These are phyloP conservation scores for Atherinomorus stipes DNA, from an alignment of 2,113 vertebrate species.

Conservation along the genomic window DNA sequence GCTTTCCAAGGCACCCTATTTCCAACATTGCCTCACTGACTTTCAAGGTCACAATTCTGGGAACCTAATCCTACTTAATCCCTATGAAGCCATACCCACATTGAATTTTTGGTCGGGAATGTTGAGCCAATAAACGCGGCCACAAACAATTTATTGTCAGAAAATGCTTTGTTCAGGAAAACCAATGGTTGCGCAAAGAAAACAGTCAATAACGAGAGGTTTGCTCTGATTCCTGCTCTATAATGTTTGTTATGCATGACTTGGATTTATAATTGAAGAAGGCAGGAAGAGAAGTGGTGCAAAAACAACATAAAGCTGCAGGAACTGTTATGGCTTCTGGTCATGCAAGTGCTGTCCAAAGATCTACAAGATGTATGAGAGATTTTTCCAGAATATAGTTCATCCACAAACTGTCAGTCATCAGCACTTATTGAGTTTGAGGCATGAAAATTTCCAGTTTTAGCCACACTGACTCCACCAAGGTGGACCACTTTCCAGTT, in stretches of 20 bases:
- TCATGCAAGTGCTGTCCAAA: conserved; percentile 31
- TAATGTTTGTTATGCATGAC: conserved; percentile 40
- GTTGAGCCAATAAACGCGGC: conserved; percentile 42
- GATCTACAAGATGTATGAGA: conserved; percentile 1
- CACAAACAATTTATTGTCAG: conserved; percentile 41
- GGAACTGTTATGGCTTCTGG: conserved; percentile 18
- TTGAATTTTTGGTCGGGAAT: conserved; percentile 28
- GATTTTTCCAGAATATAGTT: conserved; percentile 18
- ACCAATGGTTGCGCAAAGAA: conserved; percentile 3
- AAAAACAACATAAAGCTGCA: conserved; percentile 49
- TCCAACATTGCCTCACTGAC: background rate
- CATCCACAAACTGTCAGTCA: conserved; percentile 30
- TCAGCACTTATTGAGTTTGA: conserved; percentile 6
- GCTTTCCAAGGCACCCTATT: background rate
- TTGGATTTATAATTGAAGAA: conserved; percentile 57
- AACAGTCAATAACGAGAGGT: conserved; percentile 23
- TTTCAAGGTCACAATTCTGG: conserved; percentile 18
- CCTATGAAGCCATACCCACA: background rate
- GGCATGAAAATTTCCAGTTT: conserved; percentile 15
- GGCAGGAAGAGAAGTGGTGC: conserved; percentile 28
- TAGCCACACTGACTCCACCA: conserved; percentile 5
- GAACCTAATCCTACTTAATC: conserved; percentile 28
- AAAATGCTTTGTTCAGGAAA: conserved; percentile 45
- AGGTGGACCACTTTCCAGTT: background rate
- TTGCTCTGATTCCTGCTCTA: conserved; percentile 14